A percentile compares a stretch with the other conserved stretches of the same genome.
These are phyloP conservation scores for Ctenochaetus hawaiiensis DNA, from an alignment of 2,797 vertebrate genomes.

Conservation along the genomic window DNA sequence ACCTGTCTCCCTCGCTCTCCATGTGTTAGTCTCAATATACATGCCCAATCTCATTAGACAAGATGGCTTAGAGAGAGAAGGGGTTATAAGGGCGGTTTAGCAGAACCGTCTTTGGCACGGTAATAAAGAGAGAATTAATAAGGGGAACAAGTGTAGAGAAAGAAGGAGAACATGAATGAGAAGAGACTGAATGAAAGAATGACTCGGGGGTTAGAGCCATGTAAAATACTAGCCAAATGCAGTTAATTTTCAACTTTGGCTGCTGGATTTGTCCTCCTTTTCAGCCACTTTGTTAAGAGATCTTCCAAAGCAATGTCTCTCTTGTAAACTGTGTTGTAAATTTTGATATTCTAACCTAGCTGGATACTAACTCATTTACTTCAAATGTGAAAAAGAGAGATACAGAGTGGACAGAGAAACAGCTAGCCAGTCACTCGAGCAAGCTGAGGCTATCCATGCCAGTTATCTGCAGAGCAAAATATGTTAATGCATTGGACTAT, in stretches of 20 bases:
- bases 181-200: conserved; percentile 27
- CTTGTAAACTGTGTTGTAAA: conserved; percentile 6
- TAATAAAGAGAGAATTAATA: conserved; percentile 52
- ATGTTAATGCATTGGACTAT: conserved; percentile 10
- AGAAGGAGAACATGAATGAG: conserved; percentile 55
- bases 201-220: conserved; percentile 4
- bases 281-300: background rate
- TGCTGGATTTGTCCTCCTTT: conserved; percentile 11
- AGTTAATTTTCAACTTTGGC: conserved; percentile 25
- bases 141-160: conserved; percentile 22
- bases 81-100: conserved; percentile 68
- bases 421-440: background rate
- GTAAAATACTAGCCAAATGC: conserved; percentile 33
- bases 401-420: conserved; percentile 7
- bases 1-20: conserved; percentile 27
- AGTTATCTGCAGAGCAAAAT: conserved; percentile 17
- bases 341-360: background rate
- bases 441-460: conserved; percentile 1
- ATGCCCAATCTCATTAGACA: conserved; percentile 79
- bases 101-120: conserved; percentile 54
- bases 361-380: background rate
- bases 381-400: background rate
- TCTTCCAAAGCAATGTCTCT: conserved; percentile 20
- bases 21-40: conserved; percentile 55
- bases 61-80: conserved; percentile 70